Evolutionary conservation across 2,888 invertebrate genomes (phyloP).

Genomic region (Cerceris rybyensis): DNA sequence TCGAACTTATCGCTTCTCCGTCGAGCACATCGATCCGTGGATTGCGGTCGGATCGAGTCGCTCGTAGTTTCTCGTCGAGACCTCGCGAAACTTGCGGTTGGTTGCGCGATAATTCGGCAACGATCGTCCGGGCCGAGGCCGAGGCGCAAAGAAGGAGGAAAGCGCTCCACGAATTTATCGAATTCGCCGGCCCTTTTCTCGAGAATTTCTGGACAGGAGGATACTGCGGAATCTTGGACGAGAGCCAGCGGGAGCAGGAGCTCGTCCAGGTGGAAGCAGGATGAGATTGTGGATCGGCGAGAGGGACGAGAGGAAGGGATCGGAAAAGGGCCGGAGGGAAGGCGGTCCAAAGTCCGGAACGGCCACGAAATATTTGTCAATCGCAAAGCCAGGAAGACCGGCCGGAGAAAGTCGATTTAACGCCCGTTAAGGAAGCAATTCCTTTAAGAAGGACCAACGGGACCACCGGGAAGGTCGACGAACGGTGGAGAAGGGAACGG

Average conservation of each 20-base stretch:
- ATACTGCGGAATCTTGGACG: conserved; percentile 65
- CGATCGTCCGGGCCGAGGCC: background rate
- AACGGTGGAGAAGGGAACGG: conserved; percentile 3
- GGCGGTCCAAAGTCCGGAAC: conserved; percentile 24
- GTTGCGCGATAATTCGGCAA: background rate
- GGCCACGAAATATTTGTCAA: conserved; percentile 75
- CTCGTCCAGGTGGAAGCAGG: conserved; percentile 58
- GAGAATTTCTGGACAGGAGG: conserved; percentile 33
- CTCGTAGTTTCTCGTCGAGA: too few relatives aligned
- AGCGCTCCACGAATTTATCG: conserved; percentile 56
- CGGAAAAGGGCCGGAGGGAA: conserved; percentile 8
- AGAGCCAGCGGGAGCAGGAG: conserved; percentile 65
- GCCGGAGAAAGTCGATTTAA: conserved; percentile 68
- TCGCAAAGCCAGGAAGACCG: conserved; percentile 61
- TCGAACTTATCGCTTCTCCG: conserved; percentile 23
- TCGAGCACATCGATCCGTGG: conserved; percentile 31
- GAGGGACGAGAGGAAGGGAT: background rate
- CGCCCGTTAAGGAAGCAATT: conserved; percentile 70
- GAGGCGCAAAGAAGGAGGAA: conserved; percentile 19
- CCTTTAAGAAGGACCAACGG: conserved; percentile 63
- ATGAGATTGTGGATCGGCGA: conserved; percentile 23
- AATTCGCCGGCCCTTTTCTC: conserved; percentile 46
- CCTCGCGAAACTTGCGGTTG: too few relatives aligned
- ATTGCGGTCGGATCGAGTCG: conserved; percentile 23
- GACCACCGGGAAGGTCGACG: conserved; percentile 40